Conservation (phyloP, 2,113 vertebrate genomes). For the Empidonax alnorum region DNA sequence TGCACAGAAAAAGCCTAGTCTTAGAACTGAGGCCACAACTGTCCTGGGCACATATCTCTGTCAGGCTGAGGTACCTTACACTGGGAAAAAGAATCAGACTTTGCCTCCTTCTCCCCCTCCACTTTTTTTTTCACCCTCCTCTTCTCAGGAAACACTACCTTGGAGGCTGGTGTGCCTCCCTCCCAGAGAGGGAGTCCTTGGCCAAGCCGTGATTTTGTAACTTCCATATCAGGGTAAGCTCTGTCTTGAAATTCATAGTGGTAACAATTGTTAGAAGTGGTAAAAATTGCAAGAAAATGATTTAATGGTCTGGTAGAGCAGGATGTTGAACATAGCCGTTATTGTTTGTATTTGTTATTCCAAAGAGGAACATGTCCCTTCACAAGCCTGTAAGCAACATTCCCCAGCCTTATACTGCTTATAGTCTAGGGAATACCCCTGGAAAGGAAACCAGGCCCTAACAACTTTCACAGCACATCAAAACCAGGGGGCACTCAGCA, state of each 20-base stretch:
- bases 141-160: not conserved
- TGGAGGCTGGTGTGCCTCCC: not conserved
- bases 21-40: not conserved
- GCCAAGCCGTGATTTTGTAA: not conserved
- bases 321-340: slow-evolving; percentile 36
- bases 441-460: not conserved
- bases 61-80: not conserved
- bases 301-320: slow-evolving; percentile 26
- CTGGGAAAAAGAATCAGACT: not conserved
- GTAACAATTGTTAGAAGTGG: not conserved
- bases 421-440: not conserved
- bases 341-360: slow-evolving; percentile 27
- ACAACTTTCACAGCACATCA: not conserved
- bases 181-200: not conserved
- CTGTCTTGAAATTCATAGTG: not conserved
- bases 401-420: not conserved
- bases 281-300: not conserved
- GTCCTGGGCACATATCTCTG: not conserved
- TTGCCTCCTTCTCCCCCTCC: not conserved
- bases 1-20: not conserved
- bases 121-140: not conserved
- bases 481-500: not conserved
- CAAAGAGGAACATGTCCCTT: not conserved
- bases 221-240: not conserved
- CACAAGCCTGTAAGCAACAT: not conserved